Conservation (phyloP, 2,113 vertebrate species). For the Prinia subflava region DNA sequence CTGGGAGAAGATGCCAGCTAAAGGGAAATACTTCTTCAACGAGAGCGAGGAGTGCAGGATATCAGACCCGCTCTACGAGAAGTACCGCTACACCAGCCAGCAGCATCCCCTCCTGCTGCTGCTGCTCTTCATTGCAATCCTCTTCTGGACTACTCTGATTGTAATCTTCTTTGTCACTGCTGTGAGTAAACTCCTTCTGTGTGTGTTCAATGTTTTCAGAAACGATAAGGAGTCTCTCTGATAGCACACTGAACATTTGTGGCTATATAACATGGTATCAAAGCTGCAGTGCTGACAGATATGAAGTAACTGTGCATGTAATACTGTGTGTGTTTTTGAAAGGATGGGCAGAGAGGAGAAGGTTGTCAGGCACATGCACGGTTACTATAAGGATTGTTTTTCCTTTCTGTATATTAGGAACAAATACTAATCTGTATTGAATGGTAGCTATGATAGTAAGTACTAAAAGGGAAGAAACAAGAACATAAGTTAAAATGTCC, state of each 20-base stretch:
- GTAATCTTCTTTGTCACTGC: constrained; percentile 71
- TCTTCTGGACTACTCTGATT: constrained; percentile 78
- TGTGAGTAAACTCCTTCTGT: constrained; percentile 76
- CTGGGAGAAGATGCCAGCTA: constrained; percentile 85
- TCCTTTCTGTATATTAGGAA: background rate
- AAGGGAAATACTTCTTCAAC: constrained; percentile 92
- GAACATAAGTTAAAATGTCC: background rate
- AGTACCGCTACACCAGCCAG: constrained; percentile 90
- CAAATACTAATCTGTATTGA: background rate
- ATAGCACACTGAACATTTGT: background rate
- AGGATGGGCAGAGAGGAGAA: background rate
- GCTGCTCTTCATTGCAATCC: constrained; percentile 82
- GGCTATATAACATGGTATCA: background rate
- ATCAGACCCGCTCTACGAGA: constrained; percentile 84
- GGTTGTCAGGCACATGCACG: background rate
- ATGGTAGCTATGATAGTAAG: background rate
- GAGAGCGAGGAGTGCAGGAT: constrained; percentile 81
- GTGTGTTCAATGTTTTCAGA: background rate
- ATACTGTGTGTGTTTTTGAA: background rate
- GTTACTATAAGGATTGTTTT: background rate
- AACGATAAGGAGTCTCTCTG: background rate
- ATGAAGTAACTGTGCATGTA: background rate
- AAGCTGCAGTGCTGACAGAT: background rate
- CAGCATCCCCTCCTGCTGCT: constrained; percentile 86
- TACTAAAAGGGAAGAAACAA: background rate